Conservation (phyloP, 2,888 invertebrate genomes). For the Dynastes tityus region DNA sequence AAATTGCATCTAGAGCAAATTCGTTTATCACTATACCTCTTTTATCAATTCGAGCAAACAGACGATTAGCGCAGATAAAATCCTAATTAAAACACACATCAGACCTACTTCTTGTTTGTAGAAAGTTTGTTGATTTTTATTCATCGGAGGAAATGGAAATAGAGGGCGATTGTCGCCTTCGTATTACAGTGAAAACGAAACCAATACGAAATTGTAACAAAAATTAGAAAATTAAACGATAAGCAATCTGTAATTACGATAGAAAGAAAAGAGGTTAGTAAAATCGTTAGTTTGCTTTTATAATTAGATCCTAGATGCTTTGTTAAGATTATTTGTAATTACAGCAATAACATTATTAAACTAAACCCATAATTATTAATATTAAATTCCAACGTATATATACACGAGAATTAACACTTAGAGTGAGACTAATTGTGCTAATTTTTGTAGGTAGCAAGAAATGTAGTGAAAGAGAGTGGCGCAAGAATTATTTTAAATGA, state of each 20-base stretch:
- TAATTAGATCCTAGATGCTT: not conserved
- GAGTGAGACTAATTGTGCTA: too few relatives aligned
- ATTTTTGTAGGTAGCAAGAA: too few relatives aligned
- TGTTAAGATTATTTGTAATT: too few relatives aligned
- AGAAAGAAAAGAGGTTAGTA: not conserved
- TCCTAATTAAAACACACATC: not conserved
- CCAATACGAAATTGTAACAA: not conserved
- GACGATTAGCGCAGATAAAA: conserved; percentile 1
- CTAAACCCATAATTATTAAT: too few relatives aligned
- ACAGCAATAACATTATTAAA: too few relatives aligned
- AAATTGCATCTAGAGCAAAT: not conserved
- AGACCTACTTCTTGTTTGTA: not conserved
- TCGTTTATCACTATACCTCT: not conserved
- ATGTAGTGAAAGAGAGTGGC: too few relatives aligned
- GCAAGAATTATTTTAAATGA: too few relatives aligned
- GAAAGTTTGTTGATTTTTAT: conserved; percentile 17
- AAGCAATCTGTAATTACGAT: not conserved
- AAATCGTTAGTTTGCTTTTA: not conserved
- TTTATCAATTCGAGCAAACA: conserved; percentile 3
- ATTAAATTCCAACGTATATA: too few relatives aligned
- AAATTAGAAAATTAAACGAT: conserved; percentile 10
- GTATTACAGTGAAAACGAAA: not conserved
- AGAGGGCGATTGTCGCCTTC: not conserved
- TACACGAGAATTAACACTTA: too few relatives aligned
- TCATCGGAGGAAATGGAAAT: conserved; percentile 5